phyloP scores from a whole-genome alignment of 2,797 vertebrate species.

The Hephaestus fuliginosus region DNA sequence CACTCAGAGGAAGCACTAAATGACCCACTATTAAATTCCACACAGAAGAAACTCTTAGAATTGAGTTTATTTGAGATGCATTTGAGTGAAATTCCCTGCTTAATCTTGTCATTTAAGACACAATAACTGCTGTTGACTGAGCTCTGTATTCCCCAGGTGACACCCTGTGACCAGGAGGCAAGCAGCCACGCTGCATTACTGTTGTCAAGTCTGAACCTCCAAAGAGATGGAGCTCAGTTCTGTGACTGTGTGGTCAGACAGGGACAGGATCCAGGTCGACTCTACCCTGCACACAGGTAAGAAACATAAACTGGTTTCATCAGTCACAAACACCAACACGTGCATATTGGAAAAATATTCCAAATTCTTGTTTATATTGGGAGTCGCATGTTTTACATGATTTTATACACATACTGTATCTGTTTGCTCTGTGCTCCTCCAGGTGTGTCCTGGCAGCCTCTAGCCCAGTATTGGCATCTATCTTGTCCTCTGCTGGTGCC shows the following conservation, averaged over 20 bases:
- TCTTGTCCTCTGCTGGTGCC: slow-evolving; percentile 72
- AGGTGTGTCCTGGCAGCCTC: slow-evolving; percentile 84
- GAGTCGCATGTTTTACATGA: not conserved
- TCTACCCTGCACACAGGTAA: slow-evolving; percentile 83
- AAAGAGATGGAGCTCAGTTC: slow-evolving; percentile 75
- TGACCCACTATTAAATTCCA: too few species aligned
- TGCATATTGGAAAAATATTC: not conserved
- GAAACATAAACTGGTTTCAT: not conserved
- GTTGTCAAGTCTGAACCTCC: slow-evolving; percentile 72
- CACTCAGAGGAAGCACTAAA: not conserved
- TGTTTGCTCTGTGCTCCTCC: slow-evolving; percentile 11
- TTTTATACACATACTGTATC: not conserved
- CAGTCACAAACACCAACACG: not conserved
- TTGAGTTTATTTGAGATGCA: not conserved
- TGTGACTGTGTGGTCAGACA: slow-evolving; percentile 83
- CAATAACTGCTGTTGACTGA: not conserved
- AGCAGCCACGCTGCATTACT: slow-evolving; percentile 62
- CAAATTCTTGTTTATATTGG: not conserved
- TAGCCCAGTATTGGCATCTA: slow-evolving; percentile 82
- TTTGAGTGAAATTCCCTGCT: not conserved
- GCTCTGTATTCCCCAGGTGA: slow-evolving; percentile 50
- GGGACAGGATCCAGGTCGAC: slow-evolving; percentile 55
- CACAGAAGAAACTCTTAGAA: not conserved
- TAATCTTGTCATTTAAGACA: not conserved
- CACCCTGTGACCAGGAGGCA: slow-evolving; percentile 13